Evolutionary conservation across 1,140 invertebrate genomes (phyloP).

Genomic region (Musca domestica): DNA sequence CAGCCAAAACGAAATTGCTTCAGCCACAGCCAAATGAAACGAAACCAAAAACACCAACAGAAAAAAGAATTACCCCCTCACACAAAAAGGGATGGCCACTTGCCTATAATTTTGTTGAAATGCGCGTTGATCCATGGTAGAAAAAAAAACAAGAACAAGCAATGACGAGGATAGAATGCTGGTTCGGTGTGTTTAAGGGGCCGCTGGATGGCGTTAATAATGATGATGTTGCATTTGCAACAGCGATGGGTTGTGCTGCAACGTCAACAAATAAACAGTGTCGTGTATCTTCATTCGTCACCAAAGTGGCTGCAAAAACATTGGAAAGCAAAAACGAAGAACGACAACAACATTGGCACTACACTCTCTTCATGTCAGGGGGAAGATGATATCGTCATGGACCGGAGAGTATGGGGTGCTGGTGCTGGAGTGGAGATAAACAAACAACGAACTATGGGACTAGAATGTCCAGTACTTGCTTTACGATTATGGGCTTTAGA

Average conservation of each 20-base stretch:
- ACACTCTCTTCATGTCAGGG: no score
- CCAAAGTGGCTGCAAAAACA: conserved; percentile 1
- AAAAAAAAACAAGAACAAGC: not conserved
- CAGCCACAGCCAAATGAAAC: not conserved
- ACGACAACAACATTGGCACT: no score
- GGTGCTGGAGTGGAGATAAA: not conserved
- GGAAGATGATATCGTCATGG: not conserved
- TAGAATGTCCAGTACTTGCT: not conserved
- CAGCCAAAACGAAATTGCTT: no score
- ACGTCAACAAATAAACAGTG: conserved; percentile 1
- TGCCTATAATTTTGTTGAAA: not conserved
- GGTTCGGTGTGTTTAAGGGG: not conserved
- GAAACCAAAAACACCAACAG: no score
- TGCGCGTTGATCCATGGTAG: conserved; percentile 4
- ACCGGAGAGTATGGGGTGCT: not conserved
- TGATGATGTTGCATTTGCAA: no score
- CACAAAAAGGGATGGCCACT: no score
- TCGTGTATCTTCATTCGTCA: conserved; percentile 4
- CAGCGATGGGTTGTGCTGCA: not conserved
- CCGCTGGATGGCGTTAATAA: no score
- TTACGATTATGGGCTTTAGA: not conserved
- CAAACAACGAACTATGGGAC: no score
- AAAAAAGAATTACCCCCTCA: not conserved
- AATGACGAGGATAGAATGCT: not conserved
- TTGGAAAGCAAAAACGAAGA: not conserved